Evolutionary conservation across 2,113 vertebrate species (phyloP).

Genomic region (Aphyosemion australe): DNA sequence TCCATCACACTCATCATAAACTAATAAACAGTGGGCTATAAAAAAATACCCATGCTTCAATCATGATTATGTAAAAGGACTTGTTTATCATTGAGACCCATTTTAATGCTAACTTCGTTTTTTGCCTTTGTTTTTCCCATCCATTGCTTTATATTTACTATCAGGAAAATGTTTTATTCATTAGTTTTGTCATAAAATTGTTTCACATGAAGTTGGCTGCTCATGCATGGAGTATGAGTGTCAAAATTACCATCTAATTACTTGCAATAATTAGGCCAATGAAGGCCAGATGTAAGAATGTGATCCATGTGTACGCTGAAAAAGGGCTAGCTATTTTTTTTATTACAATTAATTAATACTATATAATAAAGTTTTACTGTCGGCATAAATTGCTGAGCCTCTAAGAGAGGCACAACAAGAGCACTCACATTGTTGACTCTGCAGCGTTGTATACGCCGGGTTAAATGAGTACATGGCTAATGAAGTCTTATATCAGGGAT

Average conservation of each 20-base stretch:
- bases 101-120: slow-evolving; percentile 45
- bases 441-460: slow-evolving; percentile 7
- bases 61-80: slow-evolving; percentile 61
- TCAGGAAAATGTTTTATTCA: slow-evolving; percentile 85
- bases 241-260: slow-evolving; percentile 95
- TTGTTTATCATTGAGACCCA: slow-evolving; percentile 60
- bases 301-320: slow-evolving; percentile 76
- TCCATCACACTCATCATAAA: slow-evolving; percentile 72
- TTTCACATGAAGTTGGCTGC: slow-evolving; percentile 81
- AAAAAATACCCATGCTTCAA: slow-evolving; percentile 68
- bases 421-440: slow-evolving; percentile 24
- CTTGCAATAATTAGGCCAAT: slow-evolving; percentile 90
- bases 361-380: slow-evolving; percentile 66
- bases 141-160: slow-evolving; percentile 79
- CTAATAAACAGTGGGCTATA: slow-evolving; percentile 69
- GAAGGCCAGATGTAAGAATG: slow-evolving; percentile 88
- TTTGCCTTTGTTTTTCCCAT: slow-evolving; percentile 46
- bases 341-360: slow-evolving; percentile 74
- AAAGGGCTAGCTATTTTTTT: slow-evolving; percentile 69
- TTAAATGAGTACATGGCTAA: slow-evolving; percentile 41
- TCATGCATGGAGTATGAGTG: slow-evolving; percentile 89
- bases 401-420: slow-evolving; percentile 49
- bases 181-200: slow-evolving; percentile 84
- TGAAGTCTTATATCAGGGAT: slow-evolving; percentile 40
- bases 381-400: slow-evolving; percentile 40